A percentile compares a stretch with the other conserved stretches of the same genome.
These are phyloP conservation scores for Cerastoderma edule DNA, from an alignment of 2,888 invertebrate species.

Conservation along the genomic window DNA sequence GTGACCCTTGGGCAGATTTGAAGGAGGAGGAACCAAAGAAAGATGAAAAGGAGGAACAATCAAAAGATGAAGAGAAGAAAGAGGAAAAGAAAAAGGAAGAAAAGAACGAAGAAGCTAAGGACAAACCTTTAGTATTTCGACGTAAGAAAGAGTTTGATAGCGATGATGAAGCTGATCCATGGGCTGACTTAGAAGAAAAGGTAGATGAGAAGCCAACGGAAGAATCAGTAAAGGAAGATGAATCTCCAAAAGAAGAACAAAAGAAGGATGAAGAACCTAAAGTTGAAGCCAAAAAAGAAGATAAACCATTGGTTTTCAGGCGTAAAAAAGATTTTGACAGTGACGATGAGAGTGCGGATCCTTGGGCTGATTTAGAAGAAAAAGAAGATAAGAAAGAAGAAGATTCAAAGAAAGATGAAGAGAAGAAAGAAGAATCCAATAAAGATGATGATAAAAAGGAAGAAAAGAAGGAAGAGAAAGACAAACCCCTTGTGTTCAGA, in stretches of 20 bases:
- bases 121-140: conserved; percentile 38
- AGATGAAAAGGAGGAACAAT: conserved; percentile 21
- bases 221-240: conserved; percentile 27
- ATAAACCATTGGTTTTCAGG: conserved; percentile 38
- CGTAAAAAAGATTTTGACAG: conserved; percentile 44
- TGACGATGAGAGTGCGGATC: conserved; percentile 42
- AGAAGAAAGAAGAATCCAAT: conserved; percentile 28
- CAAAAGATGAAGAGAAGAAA: conserved; percentile 25
- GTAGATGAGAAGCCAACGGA: conserved; percentile 29
- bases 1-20: conserved; percentile 47
- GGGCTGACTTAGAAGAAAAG: conserved; percentile 31
- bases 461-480: conserved; percentile 32
- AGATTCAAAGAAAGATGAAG: conserved; percentile 34
- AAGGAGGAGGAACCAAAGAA: conserved; percentile 28
- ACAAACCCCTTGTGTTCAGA: conserved; percentile 41
- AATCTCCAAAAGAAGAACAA: conserved; percentile 7
- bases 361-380: conserved; percentile 34
- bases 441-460: conserved; percentile 32
- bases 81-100: neutral
- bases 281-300: no score
- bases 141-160: conserved; percentile 45
- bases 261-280: conserved; percentile 16
- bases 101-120: conserved; percentile 20
- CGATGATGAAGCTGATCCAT: conserved; percentile 47
- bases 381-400: conserved; percentile 29